Conservation (phyloP, 2,113 vertebrate species). For the Hyaena hyaena region DNA sequence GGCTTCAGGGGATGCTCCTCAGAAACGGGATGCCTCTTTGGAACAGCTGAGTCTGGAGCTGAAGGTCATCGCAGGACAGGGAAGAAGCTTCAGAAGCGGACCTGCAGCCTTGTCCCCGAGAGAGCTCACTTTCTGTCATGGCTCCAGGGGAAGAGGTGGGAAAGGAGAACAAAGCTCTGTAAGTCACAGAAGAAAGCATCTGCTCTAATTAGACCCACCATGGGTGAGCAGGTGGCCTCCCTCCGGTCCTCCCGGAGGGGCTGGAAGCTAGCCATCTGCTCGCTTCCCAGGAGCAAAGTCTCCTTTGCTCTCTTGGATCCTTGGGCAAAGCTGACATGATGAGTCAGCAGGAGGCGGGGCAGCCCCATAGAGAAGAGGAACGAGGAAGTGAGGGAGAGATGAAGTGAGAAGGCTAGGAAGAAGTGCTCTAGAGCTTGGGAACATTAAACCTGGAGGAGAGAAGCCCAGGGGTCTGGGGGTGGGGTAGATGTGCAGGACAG, state of each 20-base stretch:
- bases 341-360: background rate
- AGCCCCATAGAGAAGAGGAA: background rate
- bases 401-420: background rate
- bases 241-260: background rate
- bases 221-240: background rate
- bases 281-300: background rate
- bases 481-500: background rate
- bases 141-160: background rate
- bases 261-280: slow-evolving; percentile 45
- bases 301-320: slow-evolving; percentile 31
- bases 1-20: background rate
- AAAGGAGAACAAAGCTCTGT: background rate
- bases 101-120: background rate
- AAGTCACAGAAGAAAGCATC: slow-evolving; percentile 25
- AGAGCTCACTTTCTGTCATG: background rate
- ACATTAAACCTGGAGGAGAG: background rate
- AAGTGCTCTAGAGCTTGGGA: background rate
- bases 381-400: background rate
- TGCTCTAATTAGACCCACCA: slow-evolving; percentile 44
- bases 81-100: background rate
- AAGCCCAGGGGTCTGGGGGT: background rate
- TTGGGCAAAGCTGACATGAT: slow-evolving; percentile 5
- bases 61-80: background rate
- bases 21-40: background rate
- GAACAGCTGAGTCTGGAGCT: background rate